Evolutionary conservation across 2,113 vertebrate genomes (phyloP), one percentile per base, ranked within the genome.

Genomic region (Cyprinodon brontotheroides): DNA sequence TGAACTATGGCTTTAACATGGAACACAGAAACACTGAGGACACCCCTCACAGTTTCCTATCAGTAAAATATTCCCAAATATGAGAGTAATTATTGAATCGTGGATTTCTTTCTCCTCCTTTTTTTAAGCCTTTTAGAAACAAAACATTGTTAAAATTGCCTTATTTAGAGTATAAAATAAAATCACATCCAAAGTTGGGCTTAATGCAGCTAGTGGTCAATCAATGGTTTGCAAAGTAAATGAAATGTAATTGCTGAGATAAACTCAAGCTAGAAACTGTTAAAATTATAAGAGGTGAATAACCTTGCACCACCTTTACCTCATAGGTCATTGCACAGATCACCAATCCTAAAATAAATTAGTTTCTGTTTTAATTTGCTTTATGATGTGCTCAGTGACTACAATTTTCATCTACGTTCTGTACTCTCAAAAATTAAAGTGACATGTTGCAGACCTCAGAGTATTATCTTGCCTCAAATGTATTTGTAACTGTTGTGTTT

Each of bases 11-110:
- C 82, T 80, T 73, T 47, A 68, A 79, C 86, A 77, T 64, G 8
- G 59, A 82, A 71, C 77, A 63, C 59, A 70, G 86, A 87, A 85
- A 90, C 78, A 83, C 77, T 75, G 78, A 81, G 83, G 88, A 90
- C 88, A 88, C 88, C 73, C 76, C 87, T 84, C 84, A 81, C 77
- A 81, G 87, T 93, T 92, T 92, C 86, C 92, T 88, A 92, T 93
- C 91, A 92, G 93, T 93, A 93, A 92, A 93, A 90, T 90, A 92
- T 91, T 81, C 83, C 84, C 79, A 82, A 86, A 88, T 88, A 87
- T 85, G 87, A 86, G 83, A 84, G 83, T 92, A 91, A 93, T 93
- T 92, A 92, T 89, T 81, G 79, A 78, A 84, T 86, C 68, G 74
- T 72, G 74, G 78, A 79, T 67, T 36, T 61, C 68, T 75, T 78